A percentile compares a stretch with the other conserved stretches of the same genome.
Evolutionary conservation across 2,888 invertebrate genomes (phyloP).

Genomic region (Herminia tarsipennalis): DNA sequence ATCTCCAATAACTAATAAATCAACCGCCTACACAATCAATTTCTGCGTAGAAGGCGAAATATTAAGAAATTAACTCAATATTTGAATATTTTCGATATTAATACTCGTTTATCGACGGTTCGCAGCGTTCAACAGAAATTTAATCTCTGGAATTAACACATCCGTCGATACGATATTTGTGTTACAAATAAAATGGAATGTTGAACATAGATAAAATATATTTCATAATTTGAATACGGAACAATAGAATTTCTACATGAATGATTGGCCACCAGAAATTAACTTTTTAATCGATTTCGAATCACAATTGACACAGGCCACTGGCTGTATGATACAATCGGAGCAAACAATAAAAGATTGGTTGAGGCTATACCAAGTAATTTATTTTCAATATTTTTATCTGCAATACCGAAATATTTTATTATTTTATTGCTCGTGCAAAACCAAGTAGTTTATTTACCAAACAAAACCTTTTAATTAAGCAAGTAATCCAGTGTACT

Average conservation of each 20-base stretch:
- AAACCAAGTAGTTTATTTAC: no score
- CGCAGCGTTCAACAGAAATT: slow-evolving; percentile 56
- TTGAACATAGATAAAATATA: slow-evolving; percentile 3
- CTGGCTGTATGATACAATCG: slow-evolving; percentile 2
- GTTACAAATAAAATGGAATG: slow-evolving; percentile 43
- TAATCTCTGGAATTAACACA: slow-evolving; percentile 60
- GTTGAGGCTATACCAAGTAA: neutral
- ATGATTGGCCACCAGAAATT: slow-evolving; percentile 7
- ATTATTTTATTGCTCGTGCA: no score
- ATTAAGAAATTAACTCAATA: slow-evolving; percentile 53
- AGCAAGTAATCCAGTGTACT: no score
- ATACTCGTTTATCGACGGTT: slow-evolving; percentile 62
- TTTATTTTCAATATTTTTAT: neutral
- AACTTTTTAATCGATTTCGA: slow-evolving; percentile 8
- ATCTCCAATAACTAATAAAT: neutral
- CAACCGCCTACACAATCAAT: slow-evolving; percentile 13
- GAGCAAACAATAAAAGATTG: neutral
- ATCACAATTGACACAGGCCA: slow-evolving; percentile 3
- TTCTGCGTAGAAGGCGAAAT: slow-evolving; percentile 23
- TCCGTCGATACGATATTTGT: slow-evolving; percentile 41
- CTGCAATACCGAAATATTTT: neutral
- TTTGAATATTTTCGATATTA: slow-evolving; percentile 58
- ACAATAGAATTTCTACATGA: slow-evolving; percentile 7
- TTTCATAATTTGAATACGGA: slow-evolving; percentile 16
- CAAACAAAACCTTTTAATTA: no score